Conservation (phyloP, 2,113 vertebrate genomes). For the Pelvicachromis taeniatus region DNA sequence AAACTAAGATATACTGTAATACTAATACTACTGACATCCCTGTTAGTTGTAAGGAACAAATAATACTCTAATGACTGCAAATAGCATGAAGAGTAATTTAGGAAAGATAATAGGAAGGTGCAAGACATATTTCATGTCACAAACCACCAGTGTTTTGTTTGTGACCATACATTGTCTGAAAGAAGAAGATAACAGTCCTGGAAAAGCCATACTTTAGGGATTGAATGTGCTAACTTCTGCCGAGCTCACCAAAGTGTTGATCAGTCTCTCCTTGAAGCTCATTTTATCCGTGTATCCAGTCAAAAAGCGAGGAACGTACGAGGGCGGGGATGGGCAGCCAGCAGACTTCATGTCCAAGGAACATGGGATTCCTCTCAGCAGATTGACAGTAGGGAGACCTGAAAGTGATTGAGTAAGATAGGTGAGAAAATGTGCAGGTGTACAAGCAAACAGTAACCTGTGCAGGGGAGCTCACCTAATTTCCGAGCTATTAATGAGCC, state of each 20-base stretch:
- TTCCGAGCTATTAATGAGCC: slow-evolving; percentile 56
- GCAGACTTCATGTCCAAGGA: slow-evolving; percentile 54
- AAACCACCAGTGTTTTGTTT: too few relatives aligned
- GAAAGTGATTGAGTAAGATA: background rate
- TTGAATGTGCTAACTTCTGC: background rate
- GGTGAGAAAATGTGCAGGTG: background rate
- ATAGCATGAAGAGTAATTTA: too few relatives aligned
- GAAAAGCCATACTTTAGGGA: too few relatives aligned
- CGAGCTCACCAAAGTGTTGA: slow-evolving; percentile 68
- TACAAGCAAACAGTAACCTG: background rate
- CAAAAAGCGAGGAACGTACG: slow-evolving; percentile 75
- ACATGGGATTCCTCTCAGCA: slow-evolving; percentile 68
- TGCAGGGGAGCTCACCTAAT: slow-evolving; percentile 37
- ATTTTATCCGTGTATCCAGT: slow-evolving; percentile 75
- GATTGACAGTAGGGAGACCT: slow-evolving; percentile 55
- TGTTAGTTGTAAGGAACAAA: too few relatives aligned
- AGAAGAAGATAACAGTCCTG: too few relatives aligned
- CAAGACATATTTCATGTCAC: too few relatives aligned
- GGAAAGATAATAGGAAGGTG: too few relatives aligned
- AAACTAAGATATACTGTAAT: background rate
- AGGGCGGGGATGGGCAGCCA: slow-evolving; percentile 69
- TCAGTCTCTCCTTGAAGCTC: slow-evolving; percentile 75
- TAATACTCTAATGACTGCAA: too few relatives aligned
- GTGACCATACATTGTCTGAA: too few relatives aligned
- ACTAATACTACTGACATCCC: too few relatives aligned